Conservation (phyloP, 2,113 vertebrate genomes). For the Gavia stellata region DNA sequence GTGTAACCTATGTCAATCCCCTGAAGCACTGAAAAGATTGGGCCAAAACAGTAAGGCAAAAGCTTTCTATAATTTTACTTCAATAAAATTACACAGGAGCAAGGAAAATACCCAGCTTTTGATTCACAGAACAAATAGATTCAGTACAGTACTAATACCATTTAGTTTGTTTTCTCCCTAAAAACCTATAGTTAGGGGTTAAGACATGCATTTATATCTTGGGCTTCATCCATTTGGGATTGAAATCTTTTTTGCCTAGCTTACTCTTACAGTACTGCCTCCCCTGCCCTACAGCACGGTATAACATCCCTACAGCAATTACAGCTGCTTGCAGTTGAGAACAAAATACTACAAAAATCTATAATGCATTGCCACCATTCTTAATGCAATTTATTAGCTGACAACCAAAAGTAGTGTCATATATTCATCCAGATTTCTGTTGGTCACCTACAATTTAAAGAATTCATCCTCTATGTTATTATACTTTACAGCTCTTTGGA, state of each 20-base stretch:
- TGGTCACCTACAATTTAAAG: neutral
- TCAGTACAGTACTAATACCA: neutral
- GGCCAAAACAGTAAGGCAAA: neutral
- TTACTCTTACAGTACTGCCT: neutral
- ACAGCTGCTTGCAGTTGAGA: neutral
- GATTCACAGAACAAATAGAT: neutral
- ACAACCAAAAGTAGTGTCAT: neutral
- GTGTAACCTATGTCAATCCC: neutral
- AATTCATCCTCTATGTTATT: neutral
- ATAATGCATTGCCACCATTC: neutral
- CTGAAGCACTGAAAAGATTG: neutral
- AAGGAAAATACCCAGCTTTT: neutral
- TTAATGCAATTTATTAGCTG: neutral
- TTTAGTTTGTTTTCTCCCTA: neutral
- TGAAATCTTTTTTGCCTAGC: neutral
- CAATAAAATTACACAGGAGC: neutral
- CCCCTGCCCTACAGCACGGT: neutral
- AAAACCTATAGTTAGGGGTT: neutral
- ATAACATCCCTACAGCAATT: neutral
- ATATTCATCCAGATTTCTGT: neutral
- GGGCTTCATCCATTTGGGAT: neutral
- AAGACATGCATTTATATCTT: neutral
- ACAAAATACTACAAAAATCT: neutral
- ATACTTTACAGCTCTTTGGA: neutral
- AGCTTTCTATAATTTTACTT: neutral